Evolutionary conservation across 2,888 invertebrate species (phyloP), one percentile per base, ranked within the genome.

Genomic region (Drosophila macrothrix): DNA sequence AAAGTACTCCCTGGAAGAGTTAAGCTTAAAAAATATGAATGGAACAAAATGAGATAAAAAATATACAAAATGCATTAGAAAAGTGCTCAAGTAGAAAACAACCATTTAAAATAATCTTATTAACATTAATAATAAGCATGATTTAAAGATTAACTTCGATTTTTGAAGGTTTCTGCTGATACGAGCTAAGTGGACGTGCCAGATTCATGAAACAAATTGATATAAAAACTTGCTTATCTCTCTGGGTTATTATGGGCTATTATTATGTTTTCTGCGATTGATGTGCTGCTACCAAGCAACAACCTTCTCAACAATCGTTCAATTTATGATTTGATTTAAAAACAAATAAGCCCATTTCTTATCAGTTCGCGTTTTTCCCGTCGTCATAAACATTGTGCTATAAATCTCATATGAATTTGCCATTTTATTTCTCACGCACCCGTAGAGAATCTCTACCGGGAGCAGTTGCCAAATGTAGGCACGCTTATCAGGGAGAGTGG

Each of bases 401-500:
- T 56, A 22, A 29, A 28, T 33, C 28, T 33, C 25, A 41, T 22
- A 28, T 60, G 22, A 25, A 39, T 43, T 56, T 65, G 41, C 46
- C 33, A 55, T 50, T 64, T 33, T 28, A 33, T 19, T 49, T 52
- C 16, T 9, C 28, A 16, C 19, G 12, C 29, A 31, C 0, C 46
- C 37, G 2, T 49, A 92, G 93, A 83, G 63, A 86, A 89, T 76
- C 86, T 92, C 14, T 93, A 92, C 66, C 83, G 88, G 22, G 93
- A 93, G 76, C 79, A 92, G 46, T 46, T 92, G n/a, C 92, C 93
- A 4, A 76, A 91, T 67, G 73, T 93, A n/a, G 78, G 81, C 25
- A 46, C 73, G 12, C 67, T 84, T 28, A 49, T 93, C 7, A 85
- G 84, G 60, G 83, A 82, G n/a, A 67, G 76, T 0, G 82, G 70